Base-by-base conservation (phyloP, 1,140 invertebrate species). In the Drosophila chauvacae region DNA sequence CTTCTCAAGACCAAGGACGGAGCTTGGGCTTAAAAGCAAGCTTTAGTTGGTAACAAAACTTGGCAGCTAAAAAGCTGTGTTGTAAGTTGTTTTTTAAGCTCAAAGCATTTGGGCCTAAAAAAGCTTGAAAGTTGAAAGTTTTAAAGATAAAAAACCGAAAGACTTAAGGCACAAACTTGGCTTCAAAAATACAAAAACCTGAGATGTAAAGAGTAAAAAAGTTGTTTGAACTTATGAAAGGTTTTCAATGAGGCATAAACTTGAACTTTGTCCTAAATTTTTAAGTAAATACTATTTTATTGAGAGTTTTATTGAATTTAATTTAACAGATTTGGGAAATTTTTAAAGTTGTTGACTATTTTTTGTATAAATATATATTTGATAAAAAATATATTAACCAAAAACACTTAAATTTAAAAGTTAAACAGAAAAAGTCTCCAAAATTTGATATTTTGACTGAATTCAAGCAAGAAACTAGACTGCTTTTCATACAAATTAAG, bases 351-450 rank as follows among this genome's bases (percentile, higher is more conserved):
- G 7, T 39, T 16, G 7, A 7, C 16, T 16, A 16, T 16, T 10
- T 10, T 23, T 23, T 23, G 23, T 23, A 23, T 20, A 20, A n/a
- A n/a, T n/a, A n/a, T 20, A 20, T 20, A 20, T 20, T 20, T 20
- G 20, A 20, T 20, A 20, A 1, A 0, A 28, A 10, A 16, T 16
- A 48, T 9, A 26, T 9, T 26, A 16, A 4, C 4, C 7, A 10
- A 1, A 26, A 48, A 10, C 7, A 1, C n/a, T 23, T 45, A 7
- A 23, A 18, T 11, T 18, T 18, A n/a, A 11, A 44, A 44, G 2
- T 6, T 0, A 11, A 20, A 10, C 7, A 4, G 1, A 18, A 20
- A 4, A 6, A 20, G 4, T 1, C n/a, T 20, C 2, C 0, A 0
- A 10, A 44, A 11, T 2, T 11, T 5, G 2, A 47, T n/a, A n/a